phyloP scores from a whole-genome alignment of 2,113 vertebrate species.

The Telmatochromis bifrenatus region DNA sequence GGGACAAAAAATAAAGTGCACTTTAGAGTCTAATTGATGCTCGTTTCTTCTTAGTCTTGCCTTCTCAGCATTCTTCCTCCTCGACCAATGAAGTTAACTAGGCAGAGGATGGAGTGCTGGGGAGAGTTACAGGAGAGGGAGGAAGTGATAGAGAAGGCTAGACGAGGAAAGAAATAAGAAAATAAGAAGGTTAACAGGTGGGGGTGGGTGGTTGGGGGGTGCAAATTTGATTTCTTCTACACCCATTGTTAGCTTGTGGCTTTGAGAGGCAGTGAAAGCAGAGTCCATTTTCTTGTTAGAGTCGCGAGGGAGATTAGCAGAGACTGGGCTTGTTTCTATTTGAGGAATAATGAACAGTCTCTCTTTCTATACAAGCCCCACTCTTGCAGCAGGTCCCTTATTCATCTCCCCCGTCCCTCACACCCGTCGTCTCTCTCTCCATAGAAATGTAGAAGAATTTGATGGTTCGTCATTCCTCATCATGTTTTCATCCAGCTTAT shows the following conservation, averaged over 20 bases:
- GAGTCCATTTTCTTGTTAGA: conserved; percentile 38
- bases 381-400: neutral
- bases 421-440: neutral
- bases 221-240: conserved; percentile 55
- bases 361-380: conserved; percentile 22
- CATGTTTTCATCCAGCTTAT: neutral
- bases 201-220: neutral
- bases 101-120: neutral
- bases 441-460: neutral
- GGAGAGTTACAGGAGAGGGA: neutral
- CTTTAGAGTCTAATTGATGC: conserved; percentile 69
- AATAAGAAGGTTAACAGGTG: conserved; percentile 24
- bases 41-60: conserved; percentile 44
- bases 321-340: conserved; percentile 55
- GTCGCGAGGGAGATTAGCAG: conserved; percentile 52
- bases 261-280: conserved; percentile 39
- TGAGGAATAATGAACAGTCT: conserved; percentile 57
- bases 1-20: conserved; percentile 64
- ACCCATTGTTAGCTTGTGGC: conserved; percentile 42
- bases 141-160: neutral
- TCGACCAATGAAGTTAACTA: conserved; percentile 51
- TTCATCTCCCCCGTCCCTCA: neutral
- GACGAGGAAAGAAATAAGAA: neutral
- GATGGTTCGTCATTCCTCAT: neutral
- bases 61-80: conserved; percentile 63